Base-by-base conservation (phyloP, 2,113 vertebrate genomes). In the Chloebia gouldiae region DNA sequence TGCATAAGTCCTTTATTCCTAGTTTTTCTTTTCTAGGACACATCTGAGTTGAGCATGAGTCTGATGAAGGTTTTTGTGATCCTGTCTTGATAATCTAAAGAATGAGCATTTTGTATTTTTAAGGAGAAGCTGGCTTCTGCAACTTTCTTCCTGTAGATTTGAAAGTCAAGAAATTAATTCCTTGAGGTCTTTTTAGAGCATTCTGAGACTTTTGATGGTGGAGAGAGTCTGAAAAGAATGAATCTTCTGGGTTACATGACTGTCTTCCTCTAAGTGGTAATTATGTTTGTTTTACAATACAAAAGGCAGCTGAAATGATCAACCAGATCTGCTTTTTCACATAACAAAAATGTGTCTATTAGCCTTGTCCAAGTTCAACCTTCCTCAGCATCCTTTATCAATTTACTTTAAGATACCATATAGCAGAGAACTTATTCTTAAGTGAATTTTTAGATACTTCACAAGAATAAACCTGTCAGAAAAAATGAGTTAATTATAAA, bases 401-500 rank as follows among this genome's bases (percentile, higher is more conserved):
- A 11, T 92, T 79, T 93, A 51, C 21, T 65, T 93, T 27, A 66
- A 61, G 42, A 50, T 64, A 84, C 63, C 73, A 44, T 77, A 66
- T 10, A 83, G 14, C 56, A 70, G 61, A 86, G 21, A 92, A 71
- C 60, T 72, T 70, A 76, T 42, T 60, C 69, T 73, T 80, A 73
- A 90, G 37, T 93, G 86, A 90, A 57, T 93, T 93, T 88, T 97
- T 96, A 94, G 80, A 45, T 92, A 78, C 47, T 66, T 30, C n/a
- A 53, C 60, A 88, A 87, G 49, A 96, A 95, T 95, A 87, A 96
- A 81, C 18, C 61, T 91, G 68, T 92, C 95, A 96, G 47, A 69
- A 95, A 95, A 94, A 85, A 68, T 57, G 73, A 95, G 39, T 75
- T 93, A 91, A 92, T 97, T 96, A 92, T 84, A 78, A 72, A 89